Evolutionary conservation across 2,797 vertebrate genomes (phyloP).

Genomic region (Periophthalmus magnuspinnatus): DNA sequence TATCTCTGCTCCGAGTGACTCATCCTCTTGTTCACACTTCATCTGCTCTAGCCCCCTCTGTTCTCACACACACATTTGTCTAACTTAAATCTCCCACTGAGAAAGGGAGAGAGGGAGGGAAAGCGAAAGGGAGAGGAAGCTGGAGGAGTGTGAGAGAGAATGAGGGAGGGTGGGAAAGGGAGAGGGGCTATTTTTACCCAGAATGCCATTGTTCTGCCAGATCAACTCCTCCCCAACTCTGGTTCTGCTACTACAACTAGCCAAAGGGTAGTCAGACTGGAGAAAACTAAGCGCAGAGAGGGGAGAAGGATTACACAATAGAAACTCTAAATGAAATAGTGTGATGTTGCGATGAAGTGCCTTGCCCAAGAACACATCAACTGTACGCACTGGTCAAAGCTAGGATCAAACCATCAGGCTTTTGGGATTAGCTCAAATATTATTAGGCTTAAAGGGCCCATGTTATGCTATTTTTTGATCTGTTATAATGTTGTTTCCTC

Average conservation of each 20-base stretch:
- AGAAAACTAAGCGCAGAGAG: background rate
- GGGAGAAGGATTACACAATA: background rate
- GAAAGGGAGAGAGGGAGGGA: background rate
- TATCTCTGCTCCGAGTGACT: conserved; percentile 17
- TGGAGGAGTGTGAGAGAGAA: too few relatives aligned
- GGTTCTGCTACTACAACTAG: conserved; percentile 36
- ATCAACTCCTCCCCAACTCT: conserved; percentile 53
- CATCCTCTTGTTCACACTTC: conserved; percentile 33
- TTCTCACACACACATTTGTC: conserved; percentile 29
- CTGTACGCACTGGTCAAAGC: too few relatives aligned
- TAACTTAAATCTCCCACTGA: conserved; percentile 46
- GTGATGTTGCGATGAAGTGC: too few relatives aligned
- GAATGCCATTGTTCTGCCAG: conserved; percentile 70
- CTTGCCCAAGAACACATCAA: too few relatives aligned
- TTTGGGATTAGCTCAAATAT: too few relatives aligned
- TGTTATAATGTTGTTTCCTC: too few relatives aligned
- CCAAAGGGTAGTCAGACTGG: conserved; percentile 1
- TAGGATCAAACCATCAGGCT: too few relatives aligned
- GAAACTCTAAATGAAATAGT: too few relatives aligned
- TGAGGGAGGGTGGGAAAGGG: background rate
- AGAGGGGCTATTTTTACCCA: conserved; percentile 69
- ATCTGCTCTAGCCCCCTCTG: conserved; percentile 25
- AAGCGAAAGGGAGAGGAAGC: background rate
- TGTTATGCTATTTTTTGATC: too few relatives aligned
- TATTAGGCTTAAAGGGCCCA: too few relatives aligned